Evolutionary conservation across 2,888 invertebrate species (phyloP).

Genomic region (Tipula helvola): DNA sequence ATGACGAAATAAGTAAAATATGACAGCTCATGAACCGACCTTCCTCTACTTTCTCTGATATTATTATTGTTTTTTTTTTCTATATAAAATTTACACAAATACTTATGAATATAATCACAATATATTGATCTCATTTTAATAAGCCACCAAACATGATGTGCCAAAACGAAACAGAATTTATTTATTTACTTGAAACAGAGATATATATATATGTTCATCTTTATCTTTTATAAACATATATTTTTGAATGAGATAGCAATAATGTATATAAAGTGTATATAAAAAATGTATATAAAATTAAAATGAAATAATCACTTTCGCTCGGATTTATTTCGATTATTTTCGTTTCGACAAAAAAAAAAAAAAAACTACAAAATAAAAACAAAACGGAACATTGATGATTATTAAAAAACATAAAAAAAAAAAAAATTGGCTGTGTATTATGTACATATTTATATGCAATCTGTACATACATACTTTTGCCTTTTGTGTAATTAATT

Average conservation of each 20-base stretch:
- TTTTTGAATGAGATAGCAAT: background rate
- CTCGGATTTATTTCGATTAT: background rate
- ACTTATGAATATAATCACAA: background rate
- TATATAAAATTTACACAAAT: background rate
- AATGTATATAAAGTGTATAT: background rate
- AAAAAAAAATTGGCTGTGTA: background rate
- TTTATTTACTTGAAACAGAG: background rate
- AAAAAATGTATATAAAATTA: background rate
- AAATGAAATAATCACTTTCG: slow-evolving; percentile 5
- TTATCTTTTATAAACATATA: background rate
- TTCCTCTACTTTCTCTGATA: slow-evolving; percentile 20
- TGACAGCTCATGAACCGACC: slow-evolving; percentile 21
- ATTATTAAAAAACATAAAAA: background rate
- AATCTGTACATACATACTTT: background rate
- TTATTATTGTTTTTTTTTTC: background rate
- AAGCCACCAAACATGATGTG: background rate
- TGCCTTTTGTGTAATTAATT: background rate
- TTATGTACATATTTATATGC: background rate
- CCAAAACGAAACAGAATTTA: background rate
- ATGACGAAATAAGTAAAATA: slow-evolving; percentile 22
- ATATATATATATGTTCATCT: background rate
- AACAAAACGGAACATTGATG: slow-evolving; percentile 4
- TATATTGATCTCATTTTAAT: background rate
- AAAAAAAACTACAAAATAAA: background rate
- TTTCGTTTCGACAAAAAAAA: background rate